Conservation (phyloP, 1,140 invertebrate species). For the Philotrypesis tridentata region DNA sequence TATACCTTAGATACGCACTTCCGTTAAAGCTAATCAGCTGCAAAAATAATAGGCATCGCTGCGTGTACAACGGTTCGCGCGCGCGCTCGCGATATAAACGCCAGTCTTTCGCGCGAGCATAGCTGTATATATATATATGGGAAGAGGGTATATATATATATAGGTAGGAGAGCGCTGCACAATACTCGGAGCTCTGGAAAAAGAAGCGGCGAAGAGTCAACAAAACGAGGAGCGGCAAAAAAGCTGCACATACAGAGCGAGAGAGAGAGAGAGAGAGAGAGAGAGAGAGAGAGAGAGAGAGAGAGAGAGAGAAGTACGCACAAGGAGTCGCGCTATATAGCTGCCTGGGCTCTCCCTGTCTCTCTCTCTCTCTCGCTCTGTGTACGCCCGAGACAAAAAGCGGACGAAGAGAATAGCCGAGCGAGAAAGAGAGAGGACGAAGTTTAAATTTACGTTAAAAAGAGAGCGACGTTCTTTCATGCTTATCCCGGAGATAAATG, state of each 20-base stretch:
- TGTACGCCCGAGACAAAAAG: neutral
- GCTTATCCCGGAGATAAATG: slow-evolving; percentile 71
- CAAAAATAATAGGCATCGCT: neutral
- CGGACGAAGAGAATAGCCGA: slow-evolving; percentile 16
- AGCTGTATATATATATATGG: too few species aligned
- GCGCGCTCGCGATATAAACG: neutral
- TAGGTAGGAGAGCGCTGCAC: too few species aligned
- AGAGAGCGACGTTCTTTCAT: slow-evolving; percentile 62
- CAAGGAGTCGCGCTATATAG: neutral
- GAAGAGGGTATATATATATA: too few species aligned
- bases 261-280: too few species aligned
- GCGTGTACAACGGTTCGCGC: too few species aligned
- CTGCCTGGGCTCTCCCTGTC: too few species aligned
- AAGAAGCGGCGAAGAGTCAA: slow-evolving; percentile 24
- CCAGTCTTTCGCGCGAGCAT: neutral
- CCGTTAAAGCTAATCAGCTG: neutral
- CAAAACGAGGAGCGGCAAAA: slow-evolving; percentile 40
- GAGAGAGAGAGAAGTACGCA: neutral
- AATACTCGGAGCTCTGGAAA: neutral
- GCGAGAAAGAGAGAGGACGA: slow-evolving; percentile 1
- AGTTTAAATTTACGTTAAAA: slow-evolving; percentile 64
- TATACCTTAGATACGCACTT: too few species aligned
- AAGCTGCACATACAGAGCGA: slow-evolving; percentile 34
- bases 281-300: too few species aligned
- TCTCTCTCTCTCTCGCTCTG: too few species aligned